Conservation (phyloP, 2,888 invertebrate species). For the Arrhopalites spinosus region DNA sequence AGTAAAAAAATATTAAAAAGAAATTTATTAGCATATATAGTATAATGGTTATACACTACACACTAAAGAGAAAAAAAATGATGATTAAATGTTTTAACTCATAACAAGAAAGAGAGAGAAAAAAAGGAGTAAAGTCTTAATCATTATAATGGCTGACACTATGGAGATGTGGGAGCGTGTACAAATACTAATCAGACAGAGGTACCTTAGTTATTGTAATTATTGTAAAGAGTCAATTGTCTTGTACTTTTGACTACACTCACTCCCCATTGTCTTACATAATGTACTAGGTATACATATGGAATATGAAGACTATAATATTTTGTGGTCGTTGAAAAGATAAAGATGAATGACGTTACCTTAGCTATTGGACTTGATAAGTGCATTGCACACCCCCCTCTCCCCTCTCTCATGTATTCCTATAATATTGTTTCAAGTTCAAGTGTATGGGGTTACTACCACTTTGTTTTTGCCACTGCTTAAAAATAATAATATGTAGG, state of each 20-base stretch:
- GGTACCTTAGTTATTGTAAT: too few relatives aligned
- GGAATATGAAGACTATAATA: background rate
- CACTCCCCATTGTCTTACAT: too few relatives aligned
- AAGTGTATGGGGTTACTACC: background rate
- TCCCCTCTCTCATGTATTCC: background rate
- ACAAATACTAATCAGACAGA: too few relatives aligned
- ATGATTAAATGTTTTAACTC: too few relatives aligned
- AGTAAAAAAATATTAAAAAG: background rate
- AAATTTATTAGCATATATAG: background rate
- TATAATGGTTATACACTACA: too few relatives aligned
- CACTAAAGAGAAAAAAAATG: too few relatives aligned
- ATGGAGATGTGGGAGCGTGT: background rate
- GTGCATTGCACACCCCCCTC: background rate
- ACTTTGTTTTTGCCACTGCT: background rate
- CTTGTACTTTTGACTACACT: too few relatives aligned
- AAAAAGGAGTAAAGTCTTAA: background rate
- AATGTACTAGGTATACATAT: too few relatives aligned
- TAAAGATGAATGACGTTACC: constrained; percentile 9
- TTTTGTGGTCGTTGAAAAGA: background rate
- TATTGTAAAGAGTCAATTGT: background rate
- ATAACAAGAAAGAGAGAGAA: background rate
- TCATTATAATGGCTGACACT: background rate
- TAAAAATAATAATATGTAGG: background rate
- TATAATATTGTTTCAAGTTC: background rate
- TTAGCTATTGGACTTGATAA: background rate